Conservation (phyloP, 1,140 invertebrate genomes). For the Armadillidium nasatum region DNA sequence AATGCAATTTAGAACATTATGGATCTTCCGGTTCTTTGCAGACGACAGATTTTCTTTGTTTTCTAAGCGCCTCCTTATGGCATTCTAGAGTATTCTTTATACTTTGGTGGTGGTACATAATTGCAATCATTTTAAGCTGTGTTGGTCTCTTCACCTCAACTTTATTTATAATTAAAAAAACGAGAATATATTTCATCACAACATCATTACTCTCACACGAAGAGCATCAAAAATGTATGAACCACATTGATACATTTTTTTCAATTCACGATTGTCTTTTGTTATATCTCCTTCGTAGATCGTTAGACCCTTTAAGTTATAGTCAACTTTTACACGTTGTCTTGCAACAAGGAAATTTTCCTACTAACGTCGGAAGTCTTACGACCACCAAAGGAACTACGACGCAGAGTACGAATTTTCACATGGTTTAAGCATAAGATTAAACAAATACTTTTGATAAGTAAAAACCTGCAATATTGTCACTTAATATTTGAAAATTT, state of each 20-base stretch:
- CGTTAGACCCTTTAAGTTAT: not conserved
- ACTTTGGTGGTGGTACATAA: not conserved
- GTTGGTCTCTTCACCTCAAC: not conserved
- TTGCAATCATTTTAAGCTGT: not conserved
- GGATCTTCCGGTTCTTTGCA: not conserved
- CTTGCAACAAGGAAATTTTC: no score
- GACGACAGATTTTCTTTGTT: not conserved
- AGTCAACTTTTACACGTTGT: not conserved
- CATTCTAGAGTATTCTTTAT: constrained; percentile 8
- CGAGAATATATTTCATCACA: not conserved
- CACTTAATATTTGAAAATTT: no score
- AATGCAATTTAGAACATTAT: not conserved
- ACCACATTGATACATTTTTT: not conserved
- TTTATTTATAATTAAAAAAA: not conserved
- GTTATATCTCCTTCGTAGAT: not conserved
- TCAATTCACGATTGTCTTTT: not conserved
- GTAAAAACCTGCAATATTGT: no score
- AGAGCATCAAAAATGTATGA: not conserved
- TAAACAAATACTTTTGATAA: no score
- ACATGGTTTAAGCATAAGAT: no score
- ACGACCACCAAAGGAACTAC: no score
- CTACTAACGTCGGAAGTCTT: no score
- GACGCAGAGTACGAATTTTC: no score
- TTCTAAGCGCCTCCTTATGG: not conserved
- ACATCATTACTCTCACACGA: not conserved